A percentile compares a stretch with the other conserved stretches of the same genome.
Evolutionary conservation across 2,113 vertebrate genomes (phyloP).

Genomic region (Morone chrysops): DNA sequence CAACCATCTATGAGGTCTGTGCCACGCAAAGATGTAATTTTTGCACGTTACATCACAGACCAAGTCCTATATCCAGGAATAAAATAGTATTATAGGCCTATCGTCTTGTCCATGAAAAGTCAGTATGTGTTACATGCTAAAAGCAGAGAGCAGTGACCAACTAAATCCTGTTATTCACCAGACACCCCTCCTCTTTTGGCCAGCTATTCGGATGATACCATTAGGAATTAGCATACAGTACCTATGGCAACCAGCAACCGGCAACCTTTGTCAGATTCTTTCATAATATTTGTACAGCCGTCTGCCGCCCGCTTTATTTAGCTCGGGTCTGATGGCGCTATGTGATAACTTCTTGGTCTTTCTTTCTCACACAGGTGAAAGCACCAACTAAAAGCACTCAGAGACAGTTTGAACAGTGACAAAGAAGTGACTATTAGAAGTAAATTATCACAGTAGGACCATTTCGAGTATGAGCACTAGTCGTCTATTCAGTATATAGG

Average conservation of each 20-base stretch:
- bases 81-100: background rate
- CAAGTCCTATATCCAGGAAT: background rate
- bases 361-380: slow-evolving; percentile 59
- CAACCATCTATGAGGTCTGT: background rate
- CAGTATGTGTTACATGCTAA: slow-evolving; percentile 37
- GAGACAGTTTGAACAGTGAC: slow-evolving; percentile 22
- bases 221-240: slow-evolving; percentile 87
- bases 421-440: slow-evolving; percentile 9
- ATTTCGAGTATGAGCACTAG: slow-evolving; percentile 14
- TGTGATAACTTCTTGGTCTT: slow-evolving; percentile 71
- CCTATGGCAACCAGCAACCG: slow-evolving; percentile 87
- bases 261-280: slow-evolving; percentile 85
- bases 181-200: slow-evolving; percentile 41
- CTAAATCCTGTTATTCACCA: slow-evolving; percentile 62
- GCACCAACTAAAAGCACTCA: slow-evolving; percentile 38
- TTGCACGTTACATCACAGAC: background rate
- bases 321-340: slow-evolving; percentile 67
- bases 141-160: slow-evolving; percentile 70
- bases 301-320: slow-evolving; percentile 81
- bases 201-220: slow-evolving; percentile 75
- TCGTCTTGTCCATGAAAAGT: slow-evolving; percentile 26
- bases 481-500: background rate
- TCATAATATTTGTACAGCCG: slow-evolving; percentile 86
- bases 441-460: slow-evolving; percentile 32
- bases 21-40: background rate